Percentiles rank a stretch among this genome's conserved stretches.
Conservation (phyloP, 2,113 vertebrate genomes). For the Nanger granti region DNA sequence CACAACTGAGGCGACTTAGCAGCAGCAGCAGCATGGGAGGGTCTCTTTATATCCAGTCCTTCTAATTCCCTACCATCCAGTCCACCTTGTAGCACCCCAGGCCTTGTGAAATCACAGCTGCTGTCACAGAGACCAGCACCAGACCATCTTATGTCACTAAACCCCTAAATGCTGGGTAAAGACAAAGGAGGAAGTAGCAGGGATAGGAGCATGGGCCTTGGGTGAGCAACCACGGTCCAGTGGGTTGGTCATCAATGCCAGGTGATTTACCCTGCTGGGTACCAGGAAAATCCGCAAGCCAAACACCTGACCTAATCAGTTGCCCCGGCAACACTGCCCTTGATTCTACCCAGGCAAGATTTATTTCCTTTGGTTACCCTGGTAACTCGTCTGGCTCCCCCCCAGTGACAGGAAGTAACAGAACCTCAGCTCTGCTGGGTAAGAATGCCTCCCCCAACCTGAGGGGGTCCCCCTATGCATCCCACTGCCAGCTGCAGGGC, state of each 20-base stretch:
- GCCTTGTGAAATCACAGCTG: background rate
- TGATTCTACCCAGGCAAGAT: background rate
- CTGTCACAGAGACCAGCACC: background rate
- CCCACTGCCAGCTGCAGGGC: background rate
- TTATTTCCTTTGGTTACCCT: slow-evolving; percentile 5
- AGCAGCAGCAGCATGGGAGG: background rate
- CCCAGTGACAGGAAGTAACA: background rate
- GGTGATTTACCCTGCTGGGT: background rate
- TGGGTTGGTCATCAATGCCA: background rate
- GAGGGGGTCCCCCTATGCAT: background rate
- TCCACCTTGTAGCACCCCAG: background rate
- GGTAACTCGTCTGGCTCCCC: background rate
- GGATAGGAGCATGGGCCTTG: background rate
- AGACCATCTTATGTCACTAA: background rate
- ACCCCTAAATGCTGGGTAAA: background rate
- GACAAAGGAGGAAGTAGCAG: slow-evolving; percentile 2
- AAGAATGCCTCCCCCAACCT: background rate
- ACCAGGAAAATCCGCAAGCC: background rate
- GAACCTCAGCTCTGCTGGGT: background rate
- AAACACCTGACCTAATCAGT: background rate
- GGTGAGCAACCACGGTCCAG: background rate
- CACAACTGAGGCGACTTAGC: no score
- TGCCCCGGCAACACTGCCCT: slow-evolving; percentile 8
- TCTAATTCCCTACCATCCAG: background rate
- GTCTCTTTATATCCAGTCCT: background rate